phyloP scores from a whole-genome alignment of 1,140 invertebrate genomes.

The Schlechtendalia chinensis region DNA sequence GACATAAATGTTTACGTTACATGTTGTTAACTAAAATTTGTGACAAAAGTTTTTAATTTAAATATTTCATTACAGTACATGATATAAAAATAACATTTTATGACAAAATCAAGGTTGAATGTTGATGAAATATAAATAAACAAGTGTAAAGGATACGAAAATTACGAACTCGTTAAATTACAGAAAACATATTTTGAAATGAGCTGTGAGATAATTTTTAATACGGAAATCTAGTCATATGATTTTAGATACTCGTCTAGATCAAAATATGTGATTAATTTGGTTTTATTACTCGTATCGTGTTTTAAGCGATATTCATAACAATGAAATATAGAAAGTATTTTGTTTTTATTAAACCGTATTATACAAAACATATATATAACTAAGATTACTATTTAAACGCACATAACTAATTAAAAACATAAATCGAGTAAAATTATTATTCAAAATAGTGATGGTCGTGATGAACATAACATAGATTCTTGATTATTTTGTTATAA shows the following conservation, averaged over 20 bases:
- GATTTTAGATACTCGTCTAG: neutral
- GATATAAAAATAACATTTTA: neutral
- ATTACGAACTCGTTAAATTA: neutral
- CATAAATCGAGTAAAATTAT: constrained; percentile 1
- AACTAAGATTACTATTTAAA: too few relatives aligned
- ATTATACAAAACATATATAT: too few relatives aligned
- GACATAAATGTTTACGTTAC: too few relatives aligned
- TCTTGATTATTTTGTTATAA: neutral
- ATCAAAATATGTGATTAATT: constrained; percentile 18
- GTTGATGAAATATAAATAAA: neutral
- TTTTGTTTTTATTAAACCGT: constrained; percentile 1
- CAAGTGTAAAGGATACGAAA: neutral
- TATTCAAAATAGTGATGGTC: neutral
- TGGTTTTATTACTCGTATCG: neutral
- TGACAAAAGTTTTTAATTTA: neutral
- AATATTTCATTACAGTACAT: neutral
- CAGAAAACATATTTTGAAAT: neutral
- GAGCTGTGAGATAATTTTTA: neutral
- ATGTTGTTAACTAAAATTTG: neutral
- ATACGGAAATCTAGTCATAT: neutral
- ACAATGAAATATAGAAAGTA: neutral
- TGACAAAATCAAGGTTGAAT: neutral
- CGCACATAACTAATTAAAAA: constrained; percentile 13
- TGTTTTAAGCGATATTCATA: neutral
- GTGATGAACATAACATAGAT: neutral